These are phyloP conservation scores for Trisateles emortualis DNA, from an alignment of 2,888 invertebrate species.

Conservation along the genomic window DNA sequence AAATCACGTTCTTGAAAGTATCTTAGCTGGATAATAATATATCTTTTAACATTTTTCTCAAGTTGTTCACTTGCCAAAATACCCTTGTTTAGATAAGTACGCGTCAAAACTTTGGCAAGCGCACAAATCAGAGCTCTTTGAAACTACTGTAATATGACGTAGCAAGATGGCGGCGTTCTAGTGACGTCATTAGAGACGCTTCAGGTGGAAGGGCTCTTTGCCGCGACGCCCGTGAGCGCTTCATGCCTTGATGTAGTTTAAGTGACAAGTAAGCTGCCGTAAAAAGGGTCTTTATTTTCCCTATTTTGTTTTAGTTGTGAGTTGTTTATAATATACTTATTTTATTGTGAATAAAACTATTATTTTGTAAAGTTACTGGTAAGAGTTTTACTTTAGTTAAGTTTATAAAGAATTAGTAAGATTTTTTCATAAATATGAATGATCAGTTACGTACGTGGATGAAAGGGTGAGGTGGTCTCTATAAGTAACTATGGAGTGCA, in stretches of 20 bases:
- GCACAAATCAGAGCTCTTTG: neutral
- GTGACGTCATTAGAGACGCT: slow-evolving; percentile 2
- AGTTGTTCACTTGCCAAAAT: neutral
- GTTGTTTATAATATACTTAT: neutral
- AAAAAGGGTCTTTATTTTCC: slow-evolving; percentile 3
- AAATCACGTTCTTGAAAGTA: too few relatives aligned
- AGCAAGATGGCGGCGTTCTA: slow-evolving; percentile 3
- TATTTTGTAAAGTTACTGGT: too few relatives aligned
- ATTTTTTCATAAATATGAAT: too few relatives aligned
- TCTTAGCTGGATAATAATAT: too few relatives aligned
- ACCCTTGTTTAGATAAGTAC: neutral
- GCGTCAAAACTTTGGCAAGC: slow-evolving; percentile 1
- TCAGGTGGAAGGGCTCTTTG: slow-evolving; percentile 4
- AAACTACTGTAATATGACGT: neutral
- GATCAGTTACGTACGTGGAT: too few relatives aligned
- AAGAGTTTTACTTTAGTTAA: too few relatives aligned
- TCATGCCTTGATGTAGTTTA: neutral
- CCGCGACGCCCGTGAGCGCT: neutral
- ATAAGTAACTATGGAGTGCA: too few relatives aligned
- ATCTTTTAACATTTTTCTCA: too few relatives aligned
- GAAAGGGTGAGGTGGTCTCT: too few relatives aligned
- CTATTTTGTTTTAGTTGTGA: slow-evolving; percentile 1
- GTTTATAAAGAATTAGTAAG: too few relatives aligned
- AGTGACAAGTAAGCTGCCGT: slow-evolving; percentile 5
- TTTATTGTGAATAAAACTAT: too few relatives aligned